A percentile compares a stretch with the other conserved stretches of the same genome.
Evolutionary conservation across 1,140 invertebrate genomes (phyloP).

Genomic region (Meloidogyne hapla): DNA sequence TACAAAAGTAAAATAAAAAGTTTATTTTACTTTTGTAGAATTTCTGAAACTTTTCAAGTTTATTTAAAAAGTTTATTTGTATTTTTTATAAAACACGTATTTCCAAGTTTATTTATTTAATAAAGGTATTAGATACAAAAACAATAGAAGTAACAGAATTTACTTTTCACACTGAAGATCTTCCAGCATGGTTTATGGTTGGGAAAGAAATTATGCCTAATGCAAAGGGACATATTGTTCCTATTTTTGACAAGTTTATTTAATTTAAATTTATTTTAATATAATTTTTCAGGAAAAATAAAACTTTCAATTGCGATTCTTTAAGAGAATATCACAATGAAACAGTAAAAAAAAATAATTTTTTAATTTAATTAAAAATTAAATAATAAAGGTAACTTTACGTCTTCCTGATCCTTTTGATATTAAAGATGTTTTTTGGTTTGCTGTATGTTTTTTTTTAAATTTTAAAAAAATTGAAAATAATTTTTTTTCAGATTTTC

Average conservation of each 20-base stretch:
- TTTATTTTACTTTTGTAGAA: neutral
- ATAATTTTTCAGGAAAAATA: slow-evolving; percentile 27
- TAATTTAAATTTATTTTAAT: slow-evolving; percentile 17
- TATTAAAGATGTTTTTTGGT: slow-evolving; percentile 62
- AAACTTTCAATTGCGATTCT: slow-evolving; percentile 57
- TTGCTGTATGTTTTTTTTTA: slow-evolving; percentile 44
- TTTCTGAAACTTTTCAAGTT: too few relatives aligned
- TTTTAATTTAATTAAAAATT: neutral
- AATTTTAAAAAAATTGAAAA: neutral
- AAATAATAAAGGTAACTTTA: slow-evolving; percentile 26
- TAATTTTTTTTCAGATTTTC: slow-evolving; percentile 30
- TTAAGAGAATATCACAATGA: slow-evolving; percentile 58
- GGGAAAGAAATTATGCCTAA: slow-evolving; percentile 61
- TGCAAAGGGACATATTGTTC: slow-evolving; percentile 57
- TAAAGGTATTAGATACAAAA: slow-evolving; percentile 59
- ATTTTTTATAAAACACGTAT: neutral
- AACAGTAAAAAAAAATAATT: slow-evolving; percentile 35
- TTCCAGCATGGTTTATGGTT: slow-evolving; percentile 60
- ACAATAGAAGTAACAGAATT: slow-evolving; percentile 59
- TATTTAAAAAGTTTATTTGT: neutral
- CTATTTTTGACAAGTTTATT: slow-evolving; percentile 52
- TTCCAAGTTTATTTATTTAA: neutral
- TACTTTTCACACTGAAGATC: slow-evolving; percentile 40
- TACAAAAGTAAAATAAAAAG: too few relatives aligned
- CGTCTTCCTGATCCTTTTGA: slow-evolving; percentile 54